Base-by-base conservation (phyloP, 2,113 vertebrate species). In the Stigmatopora nigra region DNA sequence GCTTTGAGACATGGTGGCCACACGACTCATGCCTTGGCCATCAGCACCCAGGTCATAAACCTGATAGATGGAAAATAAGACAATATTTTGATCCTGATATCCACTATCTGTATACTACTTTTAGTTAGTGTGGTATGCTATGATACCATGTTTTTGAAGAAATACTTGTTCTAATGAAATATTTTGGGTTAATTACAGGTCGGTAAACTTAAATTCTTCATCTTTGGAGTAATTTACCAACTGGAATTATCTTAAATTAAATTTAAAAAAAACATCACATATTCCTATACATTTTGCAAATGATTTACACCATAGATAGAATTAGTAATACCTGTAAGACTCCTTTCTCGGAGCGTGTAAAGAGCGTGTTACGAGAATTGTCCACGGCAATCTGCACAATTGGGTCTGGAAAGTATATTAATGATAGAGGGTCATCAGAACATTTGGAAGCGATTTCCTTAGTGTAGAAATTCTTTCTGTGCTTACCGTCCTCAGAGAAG, bases 301-400 rank as follows among this genome's bases (percentile, higher is more conserved):
- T 48, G 25, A 22, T 13, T 20, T 12, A 22, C 51, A 22, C 9
- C 19, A 53, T 22, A 53, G 9, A 1, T 12, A 31, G 11, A 56
- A 35, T 31, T 16, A 7, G 22, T 61, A 75, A 44, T 89, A 97
- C 97, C 91, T 99, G 95, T 65, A 99, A 87, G 8, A 96, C 92
- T 38, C 93, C 96, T 88, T 95, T 98, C 83, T 99, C 95, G 3
- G 97, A 98, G 46, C 95, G 92, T 3, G 95, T 97, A 65, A 95
- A 92, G 20, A 99, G 89, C 49, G 90, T 93, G 76, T 95, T 96
- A 68, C 93, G 87, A 15, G 96, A 95, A 81, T 98, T 96, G 85
- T 99, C 97, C 46, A 98, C 71, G 51, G 93, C 94, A 8, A 98
- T 96, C 89, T 99, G 97, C 84, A 98, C 92, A 63, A 99, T 86